A percentile compares a stretch with the other conserved stretches of the same genome.
Conservation (phyloP, 2,888 invertebrate genomes). For the Iselma pallidipennis region DNA sequence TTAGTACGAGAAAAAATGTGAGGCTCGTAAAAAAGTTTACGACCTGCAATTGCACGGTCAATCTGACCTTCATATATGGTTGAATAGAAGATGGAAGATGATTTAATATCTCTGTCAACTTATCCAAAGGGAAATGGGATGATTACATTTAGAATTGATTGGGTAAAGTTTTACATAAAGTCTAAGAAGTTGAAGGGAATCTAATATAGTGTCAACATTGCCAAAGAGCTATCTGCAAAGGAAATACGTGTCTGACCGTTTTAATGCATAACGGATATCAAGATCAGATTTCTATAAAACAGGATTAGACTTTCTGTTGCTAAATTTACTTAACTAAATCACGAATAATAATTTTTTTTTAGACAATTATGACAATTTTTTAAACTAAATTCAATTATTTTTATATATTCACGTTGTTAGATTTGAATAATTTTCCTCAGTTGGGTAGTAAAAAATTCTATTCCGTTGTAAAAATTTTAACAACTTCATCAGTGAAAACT, state of each 20-base stretch:
- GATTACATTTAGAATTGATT: slow-evolving; percentile 1
- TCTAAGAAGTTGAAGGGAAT: neutral
- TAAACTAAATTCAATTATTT: too few relatives aligned
- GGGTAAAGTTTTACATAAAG: slow-evolving; percentile 5
- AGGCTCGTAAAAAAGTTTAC: too few relatives aligned
- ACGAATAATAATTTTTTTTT: too few relatives aligned
- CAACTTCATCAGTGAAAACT: neutral
- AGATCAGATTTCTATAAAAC: slow-evolving; percentile 18
- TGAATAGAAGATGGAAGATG: too few relatives aligned
- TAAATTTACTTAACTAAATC: neutral
- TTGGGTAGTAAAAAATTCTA: neutral
- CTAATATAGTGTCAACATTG: slow-evolving; percentile 8
- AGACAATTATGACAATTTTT: too few relatives aligned
- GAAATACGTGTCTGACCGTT: slow-evolving; percentile 16
- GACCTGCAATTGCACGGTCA: neutral
- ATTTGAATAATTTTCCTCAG: neutral
- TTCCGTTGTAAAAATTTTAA: neutral
- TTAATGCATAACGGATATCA: slow-evolving; percentile 16
- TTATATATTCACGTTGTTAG: too few relatives aligned
- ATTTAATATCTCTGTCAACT: neutral
- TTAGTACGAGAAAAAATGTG: too few relatives aligned
- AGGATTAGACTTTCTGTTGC: slow-evolving; percentile 19
- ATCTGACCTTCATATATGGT: neutral
- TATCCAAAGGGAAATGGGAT: neutral
- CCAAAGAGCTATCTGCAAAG: slow-evolving; percentile 11